These are phyloP conservation scores for Stictocephala bisonia DNA, from an alignment of 2,888 invertebrate species.

Conservation along the genomic window DNA sequence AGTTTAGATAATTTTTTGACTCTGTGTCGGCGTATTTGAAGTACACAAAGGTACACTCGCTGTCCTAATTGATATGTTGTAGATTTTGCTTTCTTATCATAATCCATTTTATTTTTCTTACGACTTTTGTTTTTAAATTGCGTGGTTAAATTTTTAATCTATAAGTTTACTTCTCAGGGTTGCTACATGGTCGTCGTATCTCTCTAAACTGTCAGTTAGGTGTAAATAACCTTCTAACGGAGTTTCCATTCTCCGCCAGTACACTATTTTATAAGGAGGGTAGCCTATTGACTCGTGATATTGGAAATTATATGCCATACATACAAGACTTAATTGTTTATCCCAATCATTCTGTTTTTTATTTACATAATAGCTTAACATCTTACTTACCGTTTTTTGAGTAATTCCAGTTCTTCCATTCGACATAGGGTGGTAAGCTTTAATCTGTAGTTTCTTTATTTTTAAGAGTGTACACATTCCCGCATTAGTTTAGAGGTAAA, in stretches of 20 bases:
- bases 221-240: background rate
- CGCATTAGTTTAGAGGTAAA: background rate
- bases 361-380: conserved; percentile 60
- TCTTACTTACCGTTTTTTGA: conserved; percentile 60
- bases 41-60: no score
- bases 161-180: background rate
- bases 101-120: no score
- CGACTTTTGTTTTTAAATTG: no score
- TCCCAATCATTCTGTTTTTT: background rate
- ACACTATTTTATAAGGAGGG: background rate
- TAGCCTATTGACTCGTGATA: background rate
- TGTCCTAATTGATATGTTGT: no score
- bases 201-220: background rate
- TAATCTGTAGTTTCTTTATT: conserved; percentile 39
- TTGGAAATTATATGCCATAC: background rate
- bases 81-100: no score
- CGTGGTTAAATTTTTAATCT: no score
- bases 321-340: background rate
- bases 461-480: no score
- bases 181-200: background rate
- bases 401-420: conserved; percentile 61
- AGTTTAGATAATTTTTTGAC: no score
- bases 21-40: no score
- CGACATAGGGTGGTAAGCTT: conserved; percentile 60
- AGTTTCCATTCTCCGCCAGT: background rate